These are phyloP conservation scores for Atractosteus spatula DNA, from an alignment of 2,113 vertebrate species.

Conservation along the genomic window DNA sequence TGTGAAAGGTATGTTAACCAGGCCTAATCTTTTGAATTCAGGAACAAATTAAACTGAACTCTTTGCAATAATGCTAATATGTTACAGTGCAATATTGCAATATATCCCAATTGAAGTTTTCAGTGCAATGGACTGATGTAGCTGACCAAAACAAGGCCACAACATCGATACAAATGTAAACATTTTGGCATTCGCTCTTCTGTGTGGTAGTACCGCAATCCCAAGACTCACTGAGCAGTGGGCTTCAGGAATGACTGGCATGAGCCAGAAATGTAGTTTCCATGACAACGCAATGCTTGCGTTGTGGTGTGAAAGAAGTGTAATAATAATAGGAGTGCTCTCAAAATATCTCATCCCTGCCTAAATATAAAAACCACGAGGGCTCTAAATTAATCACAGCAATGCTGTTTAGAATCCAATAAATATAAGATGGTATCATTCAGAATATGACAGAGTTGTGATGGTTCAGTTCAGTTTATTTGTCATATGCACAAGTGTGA, in stretches of 20 bases:
- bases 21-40: neutral
- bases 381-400: neutral
- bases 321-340: neutral
- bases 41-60: neutral
- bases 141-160: slow-evolving; percentile 11
- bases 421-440: neutral
- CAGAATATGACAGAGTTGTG: too few relatives aligned
- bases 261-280: too few relatives aligned
- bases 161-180: slow-evolving; percentile 13
- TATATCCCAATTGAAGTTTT: neutral
- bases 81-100: slow-evolving; percentile 3
- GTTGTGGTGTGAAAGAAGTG: neutral
- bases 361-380: neutral
- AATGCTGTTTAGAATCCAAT: neutral
- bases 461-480: too few relatives aligned
- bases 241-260: too few relatives aligned
- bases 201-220: neutral
- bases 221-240: neutral
- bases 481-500: too few relatives aligned
- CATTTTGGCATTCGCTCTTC: slow-evolving; percentile 3
- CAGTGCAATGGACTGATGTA: slow-evolving; percentile 10
- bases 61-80: neutral
- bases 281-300: neutral
- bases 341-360: slow-evolving; percentile 1
- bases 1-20: slow-evolving; percentile 6